Percentiles rank a stretch among this genome's conserved stretches.
Conservation (phyloP, 2,888 invertebrate genomes). For the Gryllus longicercus region DNA sequence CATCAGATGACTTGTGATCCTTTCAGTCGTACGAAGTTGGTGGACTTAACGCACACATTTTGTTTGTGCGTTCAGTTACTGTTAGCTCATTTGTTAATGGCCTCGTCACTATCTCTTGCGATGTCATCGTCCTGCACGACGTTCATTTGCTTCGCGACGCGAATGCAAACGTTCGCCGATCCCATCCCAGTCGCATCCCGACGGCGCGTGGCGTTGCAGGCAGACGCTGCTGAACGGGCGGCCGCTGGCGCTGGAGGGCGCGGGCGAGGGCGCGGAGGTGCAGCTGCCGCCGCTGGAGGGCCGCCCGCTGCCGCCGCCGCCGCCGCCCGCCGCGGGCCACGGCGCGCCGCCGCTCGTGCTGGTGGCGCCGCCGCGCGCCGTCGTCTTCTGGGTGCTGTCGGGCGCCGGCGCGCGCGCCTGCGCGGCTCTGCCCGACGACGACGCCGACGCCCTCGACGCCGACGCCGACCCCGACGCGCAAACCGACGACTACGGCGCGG, state of each 20-base stretch:
- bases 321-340: slow-evolving; percentile 40
- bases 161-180: too few species aligned
- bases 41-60: too few species aligned
- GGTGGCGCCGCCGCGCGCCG: slow-evolving; percentile 61
- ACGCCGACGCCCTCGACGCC: not conserved
- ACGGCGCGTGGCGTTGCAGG: slow-evolving; percentile 45
- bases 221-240: slow-evolving; percentile 63
- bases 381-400: slow-evolving; percentile 73
- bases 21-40: too few species aligned
- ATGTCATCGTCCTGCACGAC: too few species aligned
- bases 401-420: slow-evolving; percentile 62
- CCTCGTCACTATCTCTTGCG: too few species aligned
- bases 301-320: slow-evolving; percentile 43
- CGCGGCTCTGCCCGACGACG: not conserved
- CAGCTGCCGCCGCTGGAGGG: slow-evolving; percentile 47
- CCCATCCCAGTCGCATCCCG: too few species aligned
- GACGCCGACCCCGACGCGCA: not conserved
- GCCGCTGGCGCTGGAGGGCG: slow-evolving; percentile 56
- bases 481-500: not conserved
- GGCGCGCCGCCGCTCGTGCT: slow-evolving; percentile 51
- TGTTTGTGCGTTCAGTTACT: too few species aligned
- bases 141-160: too few species aligned
- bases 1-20: too few species aligned
- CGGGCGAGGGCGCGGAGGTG: slow-evolving; percentile 54
- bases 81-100: too few species aligned